Conservation (phyloP, 1,140 invertebrate species). For the Cyclina sinensis region DNA sequence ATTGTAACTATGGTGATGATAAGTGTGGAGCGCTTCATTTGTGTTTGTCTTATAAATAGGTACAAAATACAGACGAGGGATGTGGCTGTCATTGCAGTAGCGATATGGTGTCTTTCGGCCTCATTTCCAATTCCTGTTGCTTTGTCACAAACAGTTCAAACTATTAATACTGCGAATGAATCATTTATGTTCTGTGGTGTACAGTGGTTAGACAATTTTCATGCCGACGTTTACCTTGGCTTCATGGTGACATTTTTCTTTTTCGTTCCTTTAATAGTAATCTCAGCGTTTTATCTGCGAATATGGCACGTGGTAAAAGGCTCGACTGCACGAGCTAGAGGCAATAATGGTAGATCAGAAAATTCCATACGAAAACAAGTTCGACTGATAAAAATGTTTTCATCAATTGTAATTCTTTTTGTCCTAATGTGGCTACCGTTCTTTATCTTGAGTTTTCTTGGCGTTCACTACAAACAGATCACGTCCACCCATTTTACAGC, state of each 20-base stretch:
- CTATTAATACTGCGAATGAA: neutral
- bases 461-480: constrained; percentile 70
- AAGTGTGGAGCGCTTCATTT: constrained; percentile 74
- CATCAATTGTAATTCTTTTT: constrained; percentile 71
- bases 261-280: constrained; percentile 72
- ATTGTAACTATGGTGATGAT: constrained; percentile 77
- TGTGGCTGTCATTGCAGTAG: constrained; percentile 51
- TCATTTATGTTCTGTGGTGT: constrained; percentile 72
- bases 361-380: constrained; percentile 68
- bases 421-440: constrained; percentile 78
- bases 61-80: constrained; percentile 62
- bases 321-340: constrained; percentile 45
- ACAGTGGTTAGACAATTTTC: constrained; percentile 70
- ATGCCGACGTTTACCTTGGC: constrained; percentile 68
- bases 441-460: constrained; percentile 75
- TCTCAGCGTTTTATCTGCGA: constrained; percentile 70
- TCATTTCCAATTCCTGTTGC: constrained; percentile 76
- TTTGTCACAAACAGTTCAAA: constrained; percentile 68
- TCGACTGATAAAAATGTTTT: constrained; percentile 75
- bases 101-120: constrained; percentile 69
- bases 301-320: constrained; percentile 69
- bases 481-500: constrained; percentile 76
- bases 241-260: constrained; percentile 73
- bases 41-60: constrained; percentile 61
- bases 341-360: constrained; percentile 38